phyloP scores from a whole-genome alignment of 2,888 invertebrate genomes.

The Chaetogeoica ovagalla region DNA sequence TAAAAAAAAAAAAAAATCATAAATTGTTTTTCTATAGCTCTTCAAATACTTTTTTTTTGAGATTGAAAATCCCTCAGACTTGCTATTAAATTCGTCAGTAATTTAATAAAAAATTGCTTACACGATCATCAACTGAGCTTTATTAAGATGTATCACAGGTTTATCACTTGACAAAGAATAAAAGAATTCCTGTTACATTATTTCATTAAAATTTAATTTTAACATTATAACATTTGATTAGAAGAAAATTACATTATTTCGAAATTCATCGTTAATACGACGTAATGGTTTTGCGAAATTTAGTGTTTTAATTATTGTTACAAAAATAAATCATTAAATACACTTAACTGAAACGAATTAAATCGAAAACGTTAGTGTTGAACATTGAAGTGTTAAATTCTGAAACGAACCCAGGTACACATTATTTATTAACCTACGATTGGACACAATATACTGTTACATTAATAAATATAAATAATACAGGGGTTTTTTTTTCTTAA shows the following conservation, averaged over 20 bases:
- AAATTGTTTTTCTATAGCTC: constrained; percentile 16
- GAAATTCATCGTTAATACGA: constrained; percentile 7
- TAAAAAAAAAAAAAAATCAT: neutral
- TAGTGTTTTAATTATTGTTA: constrained; percentile 7
- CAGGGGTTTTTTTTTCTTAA: neutral
- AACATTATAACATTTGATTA: constrained; percentile 16
- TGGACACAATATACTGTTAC: constrained; percentile 9
- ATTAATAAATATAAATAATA: constrained; percentile 1
- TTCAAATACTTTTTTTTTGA: constrained; percentile 39
- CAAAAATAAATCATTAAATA: neutral
- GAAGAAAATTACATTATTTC: constrained; percentile 4
- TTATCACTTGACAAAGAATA: constrained; percentile 42
- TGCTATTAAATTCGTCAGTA: constrained; percentile 48
- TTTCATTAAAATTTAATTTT: neutral
- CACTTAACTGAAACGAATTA: neutral
- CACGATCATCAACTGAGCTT: constrained; percentile 47
- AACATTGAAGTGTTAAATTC: neutral
- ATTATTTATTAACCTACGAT: constrained; percentile 1
- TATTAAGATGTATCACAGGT: constrained; percentile 45
- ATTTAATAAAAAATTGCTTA: constrained; percentile 50
- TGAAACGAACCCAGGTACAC: neutral
- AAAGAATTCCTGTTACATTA: constrained; percentile 8
- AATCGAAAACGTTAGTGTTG: neutral
- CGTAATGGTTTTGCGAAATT: neutral
- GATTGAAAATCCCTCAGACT: constrained; percentile 51